These are phyloP conservation scores for Seriola aureovittata DNA, from an alignment of 2,113 vertebrate species.

Conservation along the genomic window DNA sequence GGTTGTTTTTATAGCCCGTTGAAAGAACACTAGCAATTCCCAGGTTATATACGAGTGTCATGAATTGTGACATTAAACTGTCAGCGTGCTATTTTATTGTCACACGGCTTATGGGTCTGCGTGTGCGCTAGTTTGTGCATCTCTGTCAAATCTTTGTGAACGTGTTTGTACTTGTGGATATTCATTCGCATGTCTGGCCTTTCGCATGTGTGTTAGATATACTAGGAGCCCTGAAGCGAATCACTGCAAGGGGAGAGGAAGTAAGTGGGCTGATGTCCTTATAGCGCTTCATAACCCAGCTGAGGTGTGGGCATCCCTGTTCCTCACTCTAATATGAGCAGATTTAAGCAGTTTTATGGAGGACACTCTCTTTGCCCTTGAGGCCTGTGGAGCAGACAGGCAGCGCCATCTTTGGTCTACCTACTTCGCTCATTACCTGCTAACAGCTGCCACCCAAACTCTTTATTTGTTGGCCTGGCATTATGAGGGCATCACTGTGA, in stretches of 20 bases:
- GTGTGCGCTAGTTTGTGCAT: slow-evolving; percentile 26
- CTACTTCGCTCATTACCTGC: slow-evolving; percentile 52
- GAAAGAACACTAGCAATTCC: slow-evolving; percentile 59
- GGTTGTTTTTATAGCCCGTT: slow-evolving; percentile 44
- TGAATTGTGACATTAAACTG: slow-evolving; percentile 80
- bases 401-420: slow-evolving; percentile 55
- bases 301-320: slow-evolving; percentile 56
- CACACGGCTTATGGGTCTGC: slow-evolving; percentile 8
- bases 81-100: slow-evolving; percentile 52
- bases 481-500: slow-evolving; percentile 24
- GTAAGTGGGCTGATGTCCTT: slow-evolving; percentile 55
- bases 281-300: slow-evolving; percentile 69
- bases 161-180: slow-evolving; percentile 3
- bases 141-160: slow-evolving; percentile 10
- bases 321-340: slow-evolving; percentile 71
- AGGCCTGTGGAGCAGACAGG: slow-evolving; percentile 39
- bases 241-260: slow-evolving; percentile 7
- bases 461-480: slow-evolving; percentile 45
- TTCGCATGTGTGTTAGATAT: background rate
- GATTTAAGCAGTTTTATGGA: slow-evolving; percentile 79
- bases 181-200: slow-evolving; percentile 5
- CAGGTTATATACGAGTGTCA: slow-evolving; percentile 63
- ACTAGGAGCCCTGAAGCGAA: slow-evolving; percentile 16
- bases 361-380: slow-evolving; percentile 71
- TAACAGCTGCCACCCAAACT: slow-evolving; percentile 47